Percentiles rank a stretch among this genome's conserved stretches.
Evolutionary conservation across 2,113 vertebrate genomes (phyloP).

Genomic region (Brachirus orientalis): DNA sequence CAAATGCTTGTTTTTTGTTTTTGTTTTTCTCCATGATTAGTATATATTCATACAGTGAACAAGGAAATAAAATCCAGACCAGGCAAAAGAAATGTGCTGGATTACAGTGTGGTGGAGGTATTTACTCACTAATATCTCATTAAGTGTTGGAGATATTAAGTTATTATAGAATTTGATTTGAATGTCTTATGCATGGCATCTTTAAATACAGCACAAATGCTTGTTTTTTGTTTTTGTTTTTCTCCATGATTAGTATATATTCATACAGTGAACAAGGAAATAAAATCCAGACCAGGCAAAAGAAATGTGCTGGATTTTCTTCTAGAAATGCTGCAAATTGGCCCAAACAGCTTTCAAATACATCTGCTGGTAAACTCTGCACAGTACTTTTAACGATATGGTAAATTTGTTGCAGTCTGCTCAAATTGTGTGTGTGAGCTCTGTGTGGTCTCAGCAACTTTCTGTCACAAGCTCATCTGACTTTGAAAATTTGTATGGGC

Average conservation of each 20-base stretch:
- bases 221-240: no score
- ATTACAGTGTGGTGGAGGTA: no score
- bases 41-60: no score
- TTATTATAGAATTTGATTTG: no score
- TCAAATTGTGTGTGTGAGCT: neutral
- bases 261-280: no score
- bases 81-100: neutral
- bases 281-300: neutral
- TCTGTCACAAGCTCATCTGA: slow-evolving; percentile 27
- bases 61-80: neutral
- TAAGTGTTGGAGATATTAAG: no score
- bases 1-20: no score
- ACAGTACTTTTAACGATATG: slow-evolving; percentile 5
- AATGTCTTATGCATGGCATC: no score
- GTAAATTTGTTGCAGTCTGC: slow-evolving; percentile 2
- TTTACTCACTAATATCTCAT: no score
- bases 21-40: no score
- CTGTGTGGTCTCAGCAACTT: slow-evolving; percentile 8
- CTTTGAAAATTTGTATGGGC: slow-evolving; percentile 32
- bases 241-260: no score
- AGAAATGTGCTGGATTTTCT: neutral
- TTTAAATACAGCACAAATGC: no score
- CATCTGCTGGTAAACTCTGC: neutral
- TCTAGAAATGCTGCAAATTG: neutral
- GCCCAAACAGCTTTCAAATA: neutral